Percentiles rank a stretch among this genome's conserved stretches.
Conservation (phyloP, 2,797 vertebrate genomes). For the Varecia variegata region DNA sequence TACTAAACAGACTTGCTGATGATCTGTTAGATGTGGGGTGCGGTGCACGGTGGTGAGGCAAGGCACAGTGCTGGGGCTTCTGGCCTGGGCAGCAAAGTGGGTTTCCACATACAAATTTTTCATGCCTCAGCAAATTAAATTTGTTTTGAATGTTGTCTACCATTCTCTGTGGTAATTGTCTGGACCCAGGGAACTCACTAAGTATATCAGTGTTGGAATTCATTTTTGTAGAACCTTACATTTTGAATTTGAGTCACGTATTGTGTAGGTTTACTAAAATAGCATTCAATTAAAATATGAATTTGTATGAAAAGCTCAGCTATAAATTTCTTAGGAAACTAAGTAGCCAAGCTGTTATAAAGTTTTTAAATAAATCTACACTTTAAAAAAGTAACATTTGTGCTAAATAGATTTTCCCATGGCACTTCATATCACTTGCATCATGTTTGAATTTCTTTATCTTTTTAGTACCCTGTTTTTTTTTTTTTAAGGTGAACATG, state of each 20-base stretch:
- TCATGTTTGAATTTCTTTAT: background rate
- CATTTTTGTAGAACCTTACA: background rate
- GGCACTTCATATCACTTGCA: background rate
- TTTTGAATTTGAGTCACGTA: background rate
- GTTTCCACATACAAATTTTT: fast-evolving
- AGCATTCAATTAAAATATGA: background rate
- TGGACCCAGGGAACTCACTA: background rate
- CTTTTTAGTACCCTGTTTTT: background rate
- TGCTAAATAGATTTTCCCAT: background rate
- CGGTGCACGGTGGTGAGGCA: fast-evolving
- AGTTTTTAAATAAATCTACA: background rate
- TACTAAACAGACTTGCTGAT: fast-evolving
- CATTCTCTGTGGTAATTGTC: fast-evolving
- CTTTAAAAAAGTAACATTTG: background rate
- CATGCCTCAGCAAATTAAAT: background rate
- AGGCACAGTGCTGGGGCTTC: background rate
- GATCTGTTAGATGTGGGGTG: background rate
- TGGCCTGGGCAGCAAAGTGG: background rate
- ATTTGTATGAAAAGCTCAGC: background rate
- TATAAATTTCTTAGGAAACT: background rate
- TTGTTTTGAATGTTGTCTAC: background rate
- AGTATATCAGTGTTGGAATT: background rate
- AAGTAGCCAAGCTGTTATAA: background rate
- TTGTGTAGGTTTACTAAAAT: background rate
- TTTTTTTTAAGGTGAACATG: background rate